Conservation (phyloP, 2,797 vertebrate genomes). For the Labroides dimidiatus region DNA sequence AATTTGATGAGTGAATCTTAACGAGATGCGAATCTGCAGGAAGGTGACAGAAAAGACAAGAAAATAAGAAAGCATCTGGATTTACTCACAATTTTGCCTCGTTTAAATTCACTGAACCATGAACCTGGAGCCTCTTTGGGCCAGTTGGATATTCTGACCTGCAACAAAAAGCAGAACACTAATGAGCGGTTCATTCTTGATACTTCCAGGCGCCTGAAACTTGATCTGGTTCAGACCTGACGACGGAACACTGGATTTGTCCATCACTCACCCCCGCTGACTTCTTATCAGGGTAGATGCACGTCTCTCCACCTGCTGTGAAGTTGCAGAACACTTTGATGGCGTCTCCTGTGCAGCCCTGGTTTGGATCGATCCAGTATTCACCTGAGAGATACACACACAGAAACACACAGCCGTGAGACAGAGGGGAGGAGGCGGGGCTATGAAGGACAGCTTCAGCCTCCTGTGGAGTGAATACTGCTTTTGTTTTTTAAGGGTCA, state of each 20-base stretch:
- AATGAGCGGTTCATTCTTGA: not conserved
- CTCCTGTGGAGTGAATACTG: not conserved
- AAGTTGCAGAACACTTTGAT: conserved; percentile 98
- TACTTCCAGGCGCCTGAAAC: not conserved
- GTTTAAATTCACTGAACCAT: conserved; percentile 99
- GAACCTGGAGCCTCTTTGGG: conserved; percentile 96
- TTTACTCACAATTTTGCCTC: conserved; percentile 95
- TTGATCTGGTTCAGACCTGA: not conserved
- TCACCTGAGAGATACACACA: conserved; percentile 82
- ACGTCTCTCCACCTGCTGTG: conserved; percentile 96
- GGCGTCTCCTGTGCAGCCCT: conserved; percentile 95
- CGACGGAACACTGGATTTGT: not conserved
- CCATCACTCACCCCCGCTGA: conserved; percentile 91
- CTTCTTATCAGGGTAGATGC: conserved; percentile 97
- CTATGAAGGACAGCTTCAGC: not conserved
- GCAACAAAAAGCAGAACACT: not conserved
- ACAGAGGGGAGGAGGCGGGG: not conserved
- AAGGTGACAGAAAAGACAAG: conserved; percentile 24
- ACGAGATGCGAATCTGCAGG: conserved; percentile 10
- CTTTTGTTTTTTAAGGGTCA: conserved; percentile 5
- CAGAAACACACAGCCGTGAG: conserved; percentile 31
- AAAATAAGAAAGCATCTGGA: not conserved
- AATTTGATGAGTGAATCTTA: conserved; percentile 28
- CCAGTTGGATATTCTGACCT: conserved; percentile 98
- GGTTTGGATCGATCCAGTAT: conserved; percentile 99